phyloP scores from a whole-genome alignment of 2,797 vertebrate species.

The Oreortyx pictus region DNA sequence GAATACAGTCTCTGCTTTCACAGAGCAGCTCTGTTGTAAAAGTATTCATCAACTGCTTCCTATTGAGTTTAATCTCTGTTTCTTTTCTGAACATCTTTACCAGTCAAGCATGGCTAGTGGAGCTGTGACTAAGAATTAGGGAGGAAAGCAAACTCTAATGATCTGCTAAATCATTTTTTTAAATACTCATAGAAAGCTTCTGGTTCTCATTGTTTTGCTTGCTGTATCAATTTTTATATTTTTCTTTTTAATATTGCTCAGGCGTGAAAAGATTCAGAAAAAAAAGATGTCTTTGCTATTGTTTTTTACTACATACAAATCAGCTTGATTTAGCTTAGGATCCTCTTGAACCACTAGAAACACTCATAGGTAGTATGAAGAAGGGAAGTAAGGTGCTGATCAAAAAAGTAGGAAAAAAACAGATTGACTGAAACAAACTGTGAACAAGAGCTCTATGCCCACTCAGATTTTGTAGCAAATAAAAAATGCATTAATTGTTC shows the following conservation, averaged over 20 bases:
- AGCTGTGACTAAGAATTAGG: not conserved
- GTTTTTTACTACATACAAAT: not conserved
- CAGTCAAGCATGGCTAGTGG: not conserved
- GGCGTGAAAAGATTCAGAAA: not conserved
- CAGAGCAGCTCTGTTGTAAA: not conserved
- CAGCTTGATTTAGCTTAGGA: not conserved
- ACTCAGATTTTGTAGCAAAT: not conserved
- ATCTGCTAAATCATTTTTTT: not conserved
- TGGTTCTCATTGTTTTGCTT: not conserved
- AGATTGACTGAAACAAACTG: not conserved
- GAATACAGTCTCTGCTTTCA: conserved; percentile 1
- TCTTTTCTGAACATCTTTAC: not conserved
- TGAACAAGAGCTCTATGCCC: not conserved
- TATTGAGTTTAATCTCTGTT: conserved; percentile 4
- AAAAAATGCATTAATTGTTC: not conserved
- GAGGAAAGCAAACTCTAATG: not conserved
- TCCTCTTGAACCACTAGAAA: not conserved
- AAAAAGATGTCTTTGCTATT: not conserved
- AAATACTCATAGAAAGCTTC: not conserved
- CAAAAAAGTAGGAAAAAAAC: not conserved
- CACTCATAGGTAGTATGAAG: not conserved
- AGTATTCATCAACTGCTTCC: not conserved
- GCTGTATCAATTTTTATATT: not conserved
- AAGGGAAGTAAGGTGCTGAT: not conserved
- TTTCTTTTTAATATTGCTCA: not conserved